Conservation (phyloP, 2,888 invertebrate species). For the Loripinus fragilis region DNA sequence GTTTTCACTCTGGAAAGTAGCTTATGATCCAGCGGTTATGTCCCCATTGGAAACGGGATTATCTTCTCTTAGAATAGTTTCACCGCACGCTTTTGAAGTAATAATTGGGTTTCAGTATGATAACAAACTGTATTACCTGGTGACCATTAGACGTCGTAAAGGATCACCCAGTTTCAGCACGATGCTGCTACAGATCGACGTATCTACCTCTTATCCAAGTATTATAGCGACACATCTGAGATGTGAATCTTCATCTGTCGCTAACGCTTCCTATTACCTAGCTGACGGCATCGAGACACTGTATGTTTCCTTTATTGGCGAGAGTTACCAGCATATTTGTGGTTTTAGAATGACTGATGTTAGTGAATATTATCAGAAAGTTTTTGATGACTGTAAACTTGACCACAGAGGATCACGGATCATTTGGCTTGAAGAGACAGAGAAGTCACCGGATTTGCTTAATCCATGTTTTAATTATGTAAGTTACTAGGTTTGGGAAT, state of each 20-base stretch:
- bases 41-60: background rate
- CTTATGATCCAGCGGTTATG: background rate
- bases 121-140: background rate
- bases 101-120: background rate
- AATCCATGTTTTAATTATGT: slow-evolving; percentile 8
- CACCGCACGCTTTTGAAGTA: background rate
- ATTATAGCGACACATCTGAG: background rate
- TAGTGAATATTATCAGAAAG: background rate
- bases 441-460: background rate
- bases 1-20: background rate
- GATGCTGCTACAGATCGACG: background rate
- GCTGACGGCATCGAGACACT: background rate
- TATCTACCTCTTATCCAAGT: background rate
- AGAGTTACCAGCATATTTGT: background rate
- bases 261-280: background rate
- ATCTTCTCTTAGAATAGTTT: background rate
- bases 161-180: background rate
- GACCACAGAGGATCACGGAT: background rate
- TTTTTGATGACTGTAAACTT: background rate
- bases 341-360: slow-evolving; percentile 3
- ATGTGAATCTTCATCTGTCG: background rate
- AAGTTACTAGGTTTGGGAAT: background rate
- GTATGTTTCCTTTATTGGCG: background rate
- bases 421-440: background rate
- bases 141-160: background rate